Conservation (phyloP, 1,140 invertebrate genomes). For the Mizuhopecten yessoensis region DNA sequence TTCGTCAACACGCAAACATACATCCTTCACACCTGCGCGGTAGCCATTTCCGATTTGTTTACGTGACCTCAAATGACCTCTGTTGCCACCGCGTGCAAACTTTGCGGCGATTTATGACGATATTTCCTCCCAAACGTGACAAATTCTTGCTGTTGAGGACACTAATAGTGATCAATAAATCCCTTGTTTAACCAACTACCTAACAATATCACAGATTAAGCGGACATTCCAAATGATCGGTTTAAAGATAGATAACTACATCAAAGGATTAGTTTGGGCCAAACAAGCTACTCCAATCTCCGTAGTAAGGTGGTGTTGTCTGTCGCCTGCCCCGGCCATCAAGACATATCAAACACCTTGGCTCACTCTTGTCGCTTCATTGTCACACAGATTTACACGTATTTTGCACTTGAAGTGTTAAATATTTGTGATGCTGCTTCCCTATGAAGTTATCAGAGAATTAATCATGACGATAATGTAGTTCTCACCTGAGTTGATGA, state of each 20-base stretch:
- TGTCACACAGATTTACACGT: slow-evolving; percentile 27
- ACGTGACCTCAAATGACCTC: slow-evolving; percentile 31
- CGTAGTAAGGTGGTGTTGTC: slow-evolving; percentile 13
- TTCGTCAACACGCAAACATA: not conserved
- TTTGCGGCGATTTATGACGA: slow-evolving; percentile 1
- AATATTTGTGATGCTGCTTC: slow-evolving; percentile 38
- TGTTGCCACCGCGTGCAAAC: slow-evolving; percentile 30
- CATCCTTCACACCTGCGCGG: slow-evolving; percentile 16
- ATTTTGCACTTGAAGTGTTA: slow-evolving; percentile 39
- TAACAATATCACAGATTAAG: slow-evolving; percentile 20
- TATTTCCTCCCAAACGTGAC: slow-evolving; percentile 26
- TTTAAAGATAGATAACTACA: slow-evolving; percentile 21
- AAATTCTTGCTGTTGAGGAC: not conserved
- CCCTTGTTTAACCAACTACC: slow-evolving; percentile 32
- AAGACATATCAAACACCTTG: not conserved
- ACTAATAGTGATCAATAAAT: slow-evolving; percentile 39
- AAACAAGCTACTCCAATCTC: slow-evolving; percentile 38
- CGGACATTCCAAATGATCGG: slow-evolving; percentile 32
- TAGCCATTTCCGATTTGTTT: slow-evolving; percentile 32
- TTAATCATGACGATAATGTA: slow-evolving; percentile 33
- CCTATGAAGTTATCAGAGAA: slow-evolving; percentile 38
- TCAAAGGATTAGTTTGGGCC: slow-evolving; percentile 37
- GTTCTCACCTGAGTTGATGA: slow-evolving; percentile 21
- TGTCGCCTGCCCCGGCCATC: not conserved
- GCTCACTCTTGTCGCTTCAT: not conserved